Conservation (phyloP, 2,797 vertebrate species). For the Pseudochirops cupreus region DNA sequence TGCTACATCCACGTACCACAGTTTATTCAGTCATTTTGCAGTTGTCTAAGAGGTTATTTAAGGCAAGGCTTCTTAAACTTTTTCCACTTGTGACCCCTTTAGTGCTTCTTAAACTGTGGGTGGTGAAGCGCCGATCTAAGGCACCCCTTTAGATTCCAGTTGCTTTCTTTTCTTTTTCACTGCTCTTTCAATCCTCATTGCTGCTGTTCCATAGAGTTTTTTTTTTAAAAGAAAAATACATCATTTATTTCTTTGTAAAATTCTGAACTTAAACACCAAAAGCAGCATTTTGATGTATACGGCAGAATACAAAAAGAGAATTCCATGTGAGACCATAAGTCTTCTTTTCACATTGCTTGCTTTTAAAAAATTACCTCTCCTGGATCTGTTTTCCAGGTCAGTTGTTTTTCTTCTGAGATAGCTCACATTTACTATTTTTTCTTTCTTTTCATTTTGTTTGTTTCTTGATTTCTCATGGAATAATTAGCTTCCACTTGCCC, state of each 20-base stretch:
- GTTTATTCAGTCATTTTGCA: neutral
- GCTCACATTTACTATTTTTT: neutral
- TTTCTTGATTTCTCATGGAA: neutral
- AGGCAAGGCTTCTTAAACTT: neutral
- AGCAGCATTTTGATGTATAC: neutral
- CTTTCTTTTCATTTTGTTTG: neutral
- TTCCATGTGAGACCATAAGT: neutral
- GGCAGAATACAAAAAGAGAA: neutral
- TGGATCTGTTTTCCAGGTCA: neutral
- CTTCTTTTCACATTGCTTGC: neutral
- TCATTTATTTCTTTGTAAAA: neutral
- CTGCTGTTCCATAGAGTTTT: neutral
- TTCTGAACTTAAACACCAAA: neutral
- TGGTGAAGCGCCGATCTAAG: neutral
- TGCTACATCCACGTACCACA: neutral
- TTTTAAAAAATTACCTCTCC: neutral
- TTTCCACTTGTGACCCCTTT: too few relatives aligned
- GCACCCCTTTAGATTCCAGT: neutral
- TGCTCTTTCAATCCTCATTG: neutral
- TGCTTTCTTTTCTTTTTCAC: neutral
- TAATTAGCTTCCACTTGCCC: neutral
- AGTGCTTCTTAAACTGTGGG: too few relatives aligned
- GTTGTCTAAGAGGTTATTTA: neutral
- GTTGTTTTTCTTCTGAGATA: neutral
- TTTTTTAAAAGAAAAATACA: neutral